Base-by-base conservation (phyloP, 2,888 invertebrate species). In the Leptinotarsa rubiginosa region DNA sequence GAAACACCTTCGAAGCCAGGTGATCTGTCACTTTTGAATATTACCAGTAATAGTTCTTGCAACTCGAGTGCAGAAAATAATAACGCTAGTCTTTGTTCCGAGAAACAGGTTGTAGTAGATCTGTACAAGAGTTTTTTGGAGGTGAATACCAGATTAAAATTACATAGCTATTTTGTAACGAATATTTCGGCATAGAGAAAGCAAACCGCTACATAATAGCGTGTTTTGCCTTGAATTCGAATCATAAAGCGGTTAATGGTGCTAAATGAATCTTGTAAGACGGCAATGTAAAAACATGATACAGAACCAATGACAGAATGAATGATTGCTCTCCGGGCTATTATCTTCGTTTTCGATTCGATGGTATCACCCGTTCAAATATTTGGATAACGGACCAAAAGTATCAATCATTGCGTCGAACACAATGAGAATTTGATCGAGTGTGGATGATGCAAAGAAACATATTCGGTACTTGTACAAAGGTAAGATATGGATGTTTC, bases 311-410 rank as follows among this genome's bases (percentile, higher is more conserved):
- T 41, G 66, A 59, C 66, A 66, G 62, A 47, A 69, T 69, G 72
- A 72, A 64, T 70, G 67, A 75, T 69, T 66, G 49, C 56, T 67
- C 64, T 70, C 70, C 31, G 31, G 64, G 52, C 64, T 25, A 70
- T 70, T 62, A 41, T 62, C 62, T 31, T 16, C 65, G 20, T 64
- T 70, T 65, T 31, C 72, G 68, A 49, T 70, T 68, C 65, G 73
- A 76, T 76, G 75, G 71, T 74, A 75, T 75, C 76, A 62, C 70
- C 49, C 65, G 72, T 74, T 78, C 70, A 78, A 78, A 81, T 79
- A 79, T 81, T 81, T 74, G 79, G 79, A 79, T 78, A 79, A 73
- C 76, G 72, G 77, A 69, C 70, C 73, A 65, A 70, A 72, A 68
- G 73, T 75, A 76, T 79, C 78, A 77, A 79, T 80, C 79, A 80